Evolutionary conservation across 1,140 invertebrate genomes (phyloP).

Genomic region (Pentalonia nigronervosa): DNA sequence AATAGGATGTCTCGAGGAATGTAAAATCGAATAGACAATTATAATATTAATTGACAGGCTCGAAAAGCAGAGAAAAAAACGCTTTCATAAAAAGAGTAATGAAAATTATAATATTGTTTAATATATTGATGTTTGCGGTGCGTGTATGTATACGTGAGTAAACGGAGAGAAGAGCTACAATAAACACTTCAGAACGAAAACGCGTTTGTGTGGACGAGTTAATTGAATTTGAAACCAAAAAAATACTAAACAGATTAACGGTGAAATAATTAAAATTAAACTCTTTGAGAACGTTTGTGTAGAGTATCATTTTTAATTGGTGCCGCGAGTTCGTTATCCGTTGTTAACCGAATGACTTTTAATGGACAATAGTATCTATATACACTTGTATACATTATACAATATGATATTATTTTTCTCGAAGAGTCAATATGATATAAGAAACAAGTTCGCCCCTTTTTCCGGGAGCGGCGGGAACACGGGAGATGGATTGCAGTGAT

Average conservation of each 20-base stretch:
- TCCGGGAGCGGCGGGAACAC: not conserved
- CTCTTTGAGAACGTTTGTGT: not conserved
- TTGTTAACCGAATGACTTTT: not conserved
- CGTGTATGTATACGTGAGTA: not conserved
- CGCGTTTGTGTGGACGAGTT: not conserved
- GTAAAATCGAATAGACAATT: not conserved
- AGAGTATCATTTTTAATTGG: not conserved
- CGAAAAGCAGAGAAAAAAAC: not conserved
- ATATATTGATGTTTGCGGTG: not conserved
- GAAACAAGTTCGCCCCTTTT: not conserved
- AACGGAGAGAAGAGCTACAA: not conserved
- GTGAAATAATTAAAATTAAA: slow-evolving; percentile 21
- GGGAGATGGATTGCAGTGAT: not conserved
- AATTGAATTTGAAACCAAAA: slow-evolving; percentile 1
- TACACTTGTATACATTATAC: too few species aligned
- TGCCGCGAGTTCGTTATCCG: not conserved
- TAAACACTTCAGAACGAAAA: not conserved
- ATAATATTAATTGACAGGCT: slow-evolving; percentile 5
- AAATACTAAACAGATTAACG: not conserved
- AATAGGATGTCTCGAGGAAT: not conserved
- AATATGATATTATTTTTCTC: not conserved
- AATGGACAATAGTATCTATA: not conserved
- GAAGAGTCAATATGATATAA: not conserved
- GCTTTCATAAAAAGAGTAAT: not conserved
- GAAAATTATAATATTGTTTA: not conserved